Evolutionary conservation across 2,888 invertebrate genomes (phyloP), one percentile per base, ranked within the genome.

Genomic region (Idaea aversata): DNA sequence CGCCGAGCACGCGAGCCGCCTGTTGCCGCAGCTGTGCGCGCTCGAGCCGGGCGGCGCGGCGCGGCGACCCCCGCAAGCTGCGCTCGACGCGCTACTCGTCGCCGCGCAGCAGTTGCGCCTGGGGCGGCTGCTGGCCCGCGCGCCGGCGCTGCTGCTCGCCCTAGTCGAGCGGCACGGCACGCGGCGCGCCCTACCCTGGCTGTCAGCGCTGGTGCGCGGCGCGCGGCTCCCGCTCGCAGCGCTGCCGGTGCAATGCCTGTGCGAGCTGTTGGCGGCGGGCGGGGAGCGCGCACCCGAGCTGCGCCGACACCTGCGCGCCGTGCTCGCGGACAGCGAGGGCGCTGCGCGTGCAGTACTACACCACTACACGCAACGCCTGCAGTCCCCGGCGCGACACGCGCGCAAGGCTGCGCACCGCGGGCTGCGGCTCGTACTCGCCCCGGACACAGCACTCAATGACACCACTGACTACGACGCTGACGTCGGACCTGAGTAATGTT

Each of bases 151-250:
- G 79, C 93, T 99, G 38, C 90, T 99, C 71, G 97, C 98, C 81
- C 97, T 99, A 69, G 98, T 99, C 85, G 97, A 98, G 77, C 90
- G 98, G 34, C 97, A 97, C 83, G 97, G 97, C 72, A 96, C 98
- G 7, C 96, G 97, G 0, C 97, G 98, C 74, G 98, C 98, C 59
- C 98, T 99, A 98, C 98, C 99, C 4, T 99, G 99, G 99, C 92
- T 99, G 70, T 98, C 98, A 7, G 98, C 98, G 85, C 93, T 99
- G 68, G 97, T 99, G 15, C 96, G 98, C 77, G 97, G 97, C 76
- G 97, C 97, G 73, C 98, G 98, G 81, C 97, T 97, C 0, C 97
- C 97, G 16, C 93, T 97, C 58, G 95, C 97, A 80, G 97, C 98
- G 75, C 92, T 99, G 25, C 99, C 99, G 0, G 98, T 99, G n/a